phyloP scores from a whole-genome alignment of 2,797 vertebrate genomes.

The Nannoperca obscura region DNA sequence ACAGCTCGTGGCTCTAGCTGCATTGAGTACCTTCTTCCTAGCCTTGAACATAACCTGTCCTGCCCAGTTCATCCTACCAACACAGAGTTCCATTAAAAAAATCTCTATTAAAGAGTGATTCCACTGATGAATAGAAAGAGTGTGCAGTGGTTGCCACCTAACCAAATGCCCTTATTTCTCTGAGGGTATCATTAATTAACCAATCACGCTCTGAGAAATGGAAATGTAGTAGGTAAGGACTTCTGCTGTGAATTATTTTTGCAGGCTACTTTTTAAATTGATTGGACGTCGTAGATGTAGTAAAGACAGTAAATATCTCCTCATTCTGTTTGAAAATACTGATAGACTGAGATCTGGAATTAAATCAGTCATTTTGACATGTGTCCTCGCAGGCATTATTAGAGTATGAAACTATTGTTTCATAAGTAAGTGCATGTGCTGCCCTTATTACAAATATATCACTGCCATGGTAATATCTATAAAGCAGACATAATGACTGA shows the following conservation, averaged over 20 bases:
- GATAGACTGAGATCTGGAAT: not conserved
- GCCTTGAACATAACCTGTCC: not conserved
- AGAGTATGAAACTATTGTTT: not conserved
- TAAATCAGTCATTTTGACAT: not conserved
- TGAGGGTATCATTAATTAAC: not conserved
- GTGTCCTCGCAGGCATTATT: not conserved
- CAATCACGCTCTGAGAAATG: not conserved
- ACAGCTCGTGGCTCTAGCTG: not conserved
- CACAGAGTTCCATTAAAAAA: too few relatives aligned
- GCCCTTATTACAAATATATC: constrained; percentile 1
- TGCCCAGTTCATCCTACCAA: too few relatives aligned
- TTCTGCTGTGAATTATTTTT: not conserved
- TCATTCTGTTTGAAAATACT: not conserved
- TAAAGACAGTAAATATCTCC: not conserved
- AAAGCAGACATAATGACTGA: constrained; percentile 26
- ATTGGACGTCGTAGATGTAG: not conserved
- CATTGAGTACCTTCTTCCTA: not conserved
- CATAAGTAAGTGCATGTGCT: not conserved
- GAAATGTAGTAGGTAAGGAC: not conserved
- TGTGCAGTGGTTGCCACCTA: too few relatives aligned
- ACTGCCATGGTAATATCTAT: not conserved
- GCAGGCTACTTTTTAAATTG: not conserved
- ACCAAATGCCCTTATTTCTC: too few relatives aligned
- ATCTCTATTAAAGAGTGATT: too few relatives aligned
- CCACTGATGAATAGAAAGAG: too few relatives aligned